These are phyloP conservation scores for Psylliodes chrysocephalus DNA, from an alignment of 2,888 invertebrate species.

Conservation along the genomic window DNA sequence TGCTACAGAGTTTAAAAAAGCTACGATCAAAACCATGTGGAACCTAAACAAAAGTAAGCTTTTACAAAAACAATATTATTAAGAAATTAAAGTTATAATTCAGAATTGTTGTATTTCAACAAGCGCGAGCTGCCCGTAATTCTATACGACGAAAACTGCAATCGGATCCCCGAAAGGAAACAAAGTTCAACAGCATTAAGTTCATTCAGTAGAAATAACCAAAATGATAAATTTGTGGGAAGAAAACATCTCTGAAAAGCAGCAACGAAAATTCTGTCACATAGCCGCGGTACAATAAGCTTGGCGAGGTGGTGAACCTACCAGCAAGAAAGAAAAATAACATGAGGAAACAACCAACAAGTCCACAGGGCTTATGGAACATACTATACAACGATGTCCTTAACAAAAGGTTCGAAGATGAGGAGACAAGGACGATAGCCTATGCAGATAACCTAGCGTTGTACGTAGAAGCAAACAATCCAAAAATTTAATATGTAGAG, in stretches of 20 bases:
- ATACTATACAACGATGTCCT: not conserved
- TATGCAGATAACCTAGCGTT: not conserved
- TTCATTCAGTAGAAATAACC: conserved; percentile 1
- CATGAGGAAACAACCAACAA: not conserved
- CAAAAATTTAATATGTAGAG: not conserved
- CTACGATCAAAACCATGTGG: conserved; percentile 6
- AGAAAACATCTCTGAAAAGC: conserved; percentile 8
- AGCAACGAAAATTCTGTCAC: conserved; percentile 7
- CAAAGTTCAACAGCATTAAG: conserved; percentile 1
- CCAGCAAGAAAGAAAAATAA: not conserved
- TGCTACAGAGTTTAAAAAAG: conserved; percentile 20
- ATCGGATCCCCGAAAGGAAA: conserved; percentile 10
- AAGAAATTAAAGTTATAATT: conserved; percentile 22
- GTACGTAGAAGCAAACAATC: not conserved
- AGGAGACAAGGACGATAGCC: not conserved
- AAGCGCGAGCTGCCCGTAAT: conserved; percentile 14
- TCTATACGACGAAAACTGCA: conserved; percentile 22
- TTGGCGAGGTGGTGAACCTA: too few relatives aligned
- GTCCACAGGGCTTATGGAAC: not conserved
- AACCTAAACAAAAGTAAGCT: conserved; percentile 6
- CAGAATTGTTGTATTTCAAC: conserved; percentile 21
- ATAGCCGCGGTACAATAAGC: conserved; percentile 12
- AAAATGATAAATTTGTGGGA: conserved; percentile 1
- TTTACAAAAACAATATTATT: conserved; percentile 14
- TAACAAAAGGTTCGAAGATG: not conserved